Percentiles rank a stretch among this genome's conserved stretches.
Conservation (phyloP, 2,797 vertebrate species). For the Cynodonichthys magdalenae region DNA sequence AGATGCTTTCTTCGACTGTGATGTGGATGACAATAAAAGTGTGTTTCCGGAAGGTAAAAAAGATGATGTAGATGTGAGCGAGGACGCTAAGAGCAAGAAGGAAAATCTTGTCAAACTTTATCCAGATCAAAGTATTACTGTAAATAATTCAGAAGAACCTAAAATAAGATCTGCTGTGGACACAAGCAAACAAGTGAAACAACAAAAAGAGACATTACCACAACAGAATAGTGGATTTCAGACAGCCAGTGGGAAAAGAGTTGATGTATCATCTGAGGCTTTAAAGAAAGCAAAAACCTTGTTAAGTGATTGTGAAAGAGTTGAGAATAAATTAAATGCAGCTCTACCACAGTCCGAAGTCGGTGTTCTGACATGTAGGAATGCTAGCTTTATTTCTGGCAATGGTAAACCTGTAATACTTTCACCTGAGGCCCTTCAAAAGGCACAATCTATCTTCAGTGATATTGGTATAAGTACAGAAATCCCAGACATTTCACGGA, state of each 20-base stretch:
- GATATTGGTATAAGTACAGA: slow-evolving; percentile 61
- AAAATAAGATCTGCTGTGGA: slow-evolving; percentile 60
- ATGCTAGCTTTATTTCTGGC: slow-evolving; percentile 76
- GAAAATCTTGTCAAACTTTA: slow-evolving; percentile 36
- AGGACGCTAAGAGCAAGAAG: neutral
- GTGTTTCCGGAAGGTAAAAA: slow-evolving; percentile 1
- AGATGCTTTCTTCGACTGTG: slow-evolving; percentile 35
- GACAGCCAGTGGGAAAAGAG: slow-evolving; percentile 81
- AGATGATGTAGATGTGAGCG: neutral
- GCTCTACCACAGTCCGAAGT: slow-evolving; percentile 5
- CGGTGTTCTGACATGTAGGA: slow-evolving; percentile 4
- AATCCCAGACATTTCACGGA: neutral
- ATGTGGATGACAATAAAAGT: slow-evolving; percentile 3
- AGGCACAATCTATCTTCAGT: slow-evolving; percentile 77
- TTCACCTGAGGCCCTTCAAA: slow-evolving; percentile 80
- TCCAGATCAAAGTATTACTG: slow-evolving; percentile 65
- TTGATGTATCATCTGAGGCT: slow-evolving; percentile 79
- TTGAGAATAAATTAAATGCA: slow-evolving; percentile 10
- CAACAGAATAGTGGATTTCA: slow-evolving; percentile 54
- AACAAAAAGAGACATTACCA: slow-evolving; percentile 60
- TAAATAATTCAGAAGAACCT: slow-evolving; percentile 74
- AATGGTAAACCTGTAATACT: slow-evolving; percentile 79
- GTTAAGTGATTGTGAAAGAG: slow-evolving; percentile 37
- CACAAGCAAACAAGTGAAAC: slow-evolving; percentile 34
- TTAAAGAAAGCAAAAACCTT: slow-evolving; percentile 82